Conservation (phyloP, 2,113 vertebrate species). For the Cyanoramphus novaezelandiae region DNA sequence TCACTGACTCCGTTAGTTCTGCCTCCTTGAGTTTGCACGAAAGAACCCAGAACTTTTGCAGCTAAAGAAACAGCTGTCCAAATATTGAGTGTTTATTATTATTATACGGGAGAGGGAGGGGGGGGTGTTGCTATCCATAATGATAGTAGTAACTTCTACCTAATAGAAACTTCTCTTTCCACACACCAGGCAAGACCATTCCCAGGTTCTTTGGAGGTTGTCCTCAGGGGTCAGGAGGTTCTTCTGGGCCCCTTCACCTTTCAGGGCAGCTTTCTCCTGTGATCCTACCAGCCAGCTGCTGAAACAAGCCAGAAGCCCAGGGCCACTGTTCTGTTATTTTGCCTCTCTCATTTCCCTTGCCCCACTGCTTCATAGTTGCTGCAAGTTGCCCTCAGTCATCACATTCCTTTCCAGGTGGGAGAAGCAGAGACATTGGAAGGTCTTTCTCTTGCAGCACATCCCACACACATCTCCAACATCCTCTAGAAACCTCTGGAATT, state of each 20-base stretch:
- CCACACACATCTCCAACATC: neutral
- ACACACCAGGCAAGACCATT: accelerated
- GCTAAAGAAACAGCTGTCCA: neutral
- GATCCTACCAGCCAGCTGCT: neutral
- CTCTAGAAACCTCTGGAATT: neutral
- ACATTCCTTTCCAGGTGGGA: accelerated
- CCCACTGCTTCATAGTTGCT: accelerated
- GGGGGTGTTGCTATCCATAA: neutral
- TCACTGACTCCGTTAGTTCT: neutral
- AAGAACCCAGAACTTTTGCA: neutral
- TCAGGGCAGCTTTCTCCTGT: neutral
- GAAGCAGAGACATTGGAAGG: neutral
- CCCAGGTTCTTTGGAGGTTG: neutral
- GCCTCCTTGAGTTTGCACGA: neutral
- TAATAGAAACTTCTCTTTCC: neutral
- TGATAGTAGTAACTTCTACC: neutral
- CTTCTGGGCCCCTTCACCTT: neutral
- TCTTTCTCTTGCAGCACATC: neutral
- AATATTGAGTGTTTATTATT: neutral
- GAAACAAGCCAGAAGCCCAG: neutral
- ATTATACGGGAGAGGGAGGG: neutral
- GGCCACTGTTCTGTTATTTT: neutral
- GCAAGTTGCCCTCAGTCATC: neutral
- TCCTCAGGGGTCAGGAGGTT: neutral
- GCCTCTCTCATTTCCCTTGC: neutral